Conservation (phyloP, 2,113 vertebrate species). For the Mustela nigripes region DNA sequence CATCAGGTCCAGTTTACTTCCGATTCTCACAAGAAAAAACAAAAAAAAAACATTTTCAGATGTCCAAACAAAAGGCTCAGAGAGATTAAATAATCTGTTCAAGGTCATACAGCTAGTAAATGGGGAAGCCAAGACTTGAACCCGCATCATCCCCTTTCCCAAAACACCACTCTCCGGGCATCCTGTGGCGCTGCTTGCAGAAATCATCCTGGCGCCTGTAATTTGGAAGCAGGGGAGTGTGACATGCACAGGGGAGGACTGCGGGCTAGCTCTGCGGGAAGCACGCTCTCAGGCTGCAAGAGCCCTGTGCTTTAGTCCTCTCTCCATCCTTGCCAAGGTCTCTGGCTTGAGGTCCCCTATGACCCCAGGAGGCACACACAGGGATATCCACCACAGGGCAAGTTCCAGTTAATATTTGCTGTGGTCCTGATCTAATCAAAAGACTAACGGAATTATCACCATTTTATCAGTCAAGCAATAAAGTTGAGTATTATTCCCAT, state of each 20-base stretch:
- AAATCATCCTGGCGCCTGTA: background rate
- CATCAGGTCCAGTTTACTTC: background rate
- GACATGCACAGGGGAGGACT: background rate
- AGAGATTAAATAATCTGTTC: background rate
- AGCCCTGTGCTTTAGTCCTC: background rate
- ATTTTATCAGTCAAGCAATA: conserved; percentile 61
- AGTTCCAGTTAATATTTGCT: background rate
- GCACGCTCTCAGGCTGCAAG: background rate
- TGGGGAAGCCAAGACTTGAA: background rate
- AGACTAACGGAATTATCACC: conserved; percentile 64
- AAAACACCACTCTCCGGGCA: background rate
- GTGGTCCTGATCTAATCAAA: conserved; percentile 48
- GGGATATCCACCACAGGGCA: background rate
- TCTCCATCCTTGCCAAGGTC: background rate
- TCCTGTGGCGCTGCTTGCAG: background rate
- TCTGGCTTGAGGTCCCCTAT: background rate
- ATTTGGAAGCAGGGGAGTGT: background rate
- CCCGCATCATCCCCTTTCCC: background rate
- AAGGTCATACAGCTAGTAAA: background rate
- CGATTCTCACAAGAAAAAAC: background rate
- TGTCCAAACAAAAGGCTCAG: background rate
- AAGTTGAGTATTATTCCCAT: conserved; percentile 72
- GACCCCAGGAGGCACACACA: background rate
- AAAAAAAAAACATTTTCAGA: background rate
- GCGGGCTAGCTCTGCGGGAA: background rate